Conservation (phyloP, 2,113 vertebrate genomes). For the Ammodramus savannarum region DNA sequence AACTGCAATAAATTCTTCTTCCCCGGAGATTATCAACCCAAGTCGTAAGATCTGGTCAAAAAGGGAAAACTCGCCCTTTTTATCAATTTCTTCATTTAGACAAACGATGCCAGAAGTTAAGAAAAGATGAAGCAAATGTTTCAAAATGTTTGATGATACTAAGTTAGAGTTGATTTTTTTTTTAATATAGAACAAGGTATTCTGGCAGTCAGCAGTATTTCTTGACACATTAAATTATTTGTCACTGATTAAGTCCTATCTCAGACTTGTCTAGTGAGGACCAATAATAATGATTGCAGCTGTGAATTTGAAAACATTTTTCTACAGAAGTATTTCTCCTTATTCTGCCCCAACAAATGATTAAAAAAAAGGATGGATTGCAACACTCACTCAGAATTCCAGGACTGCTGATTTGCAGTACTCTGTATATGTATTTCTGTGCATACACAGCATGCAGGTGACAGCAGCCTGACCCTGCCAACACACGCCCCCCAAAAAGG, state of each 20-base stretch:
- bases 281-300: background rate
- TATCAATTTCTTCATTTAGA: background rate
- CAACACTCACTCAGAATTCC: background rate
- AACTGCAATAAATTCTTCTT: background rate
- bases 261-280: background rate
- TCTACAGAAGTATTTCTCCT: background rate
- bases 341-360: background rate
- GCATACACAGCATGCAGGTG: background rate
- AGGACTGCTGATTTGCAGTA: background rate
- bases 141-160: background rate
- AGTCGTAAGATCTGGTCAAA: background rate
- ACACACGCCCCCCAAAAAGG: background rate
- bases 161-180: background rate
- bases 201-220: background rate
- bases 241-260: background rate
- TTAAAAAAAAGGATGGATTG: background rate
- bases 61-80: background rate
- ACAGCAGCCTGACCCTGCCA: background rate
- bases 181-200: background rate
- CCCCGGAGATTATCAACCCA: background rate
- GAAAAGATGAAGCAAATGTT: background rate
- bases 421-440: background rate
- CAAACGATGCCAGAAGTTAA: background rate
- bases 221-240: background rate
- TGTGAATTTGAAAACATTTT: background rate